These are phyloP conservation scores for Herpetotheres cachinnans DNA, from an alignment of 2,113 vertebrate genomes.

Conservation along the genomic window DNA sequence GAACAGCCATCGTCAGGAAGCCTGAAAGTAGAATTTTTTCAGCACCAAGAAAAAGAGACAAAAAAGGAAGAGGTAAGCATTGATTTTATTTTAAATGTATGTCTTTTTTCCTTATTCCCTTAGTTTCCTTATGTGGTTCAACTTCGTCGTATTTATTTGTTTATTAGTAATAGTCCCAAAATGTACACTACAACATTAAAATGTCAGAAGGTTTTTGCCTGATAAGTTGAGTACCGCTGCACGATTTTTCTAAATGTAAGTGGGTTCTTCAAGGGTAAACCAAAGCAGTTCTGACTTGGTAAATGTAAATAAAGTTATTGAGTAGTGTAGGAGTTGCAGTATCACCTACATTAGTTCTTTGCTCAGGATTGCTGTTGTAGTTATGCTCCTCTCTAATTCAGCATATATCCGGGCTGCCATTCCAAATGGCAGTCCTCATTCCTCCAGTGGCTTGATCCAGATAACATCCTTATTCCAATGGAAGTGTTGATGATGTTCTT, in stretches of 20 bases:
- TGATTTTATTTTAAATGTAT: not conserved
- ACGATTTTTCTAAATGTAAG: fast-evolving
- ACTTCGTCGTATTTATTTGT: not conserved
- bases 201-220: not conserved
- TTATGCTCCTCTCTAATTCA: not conserved
- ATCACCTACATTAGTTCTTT: not conserved
- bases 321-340: not conserved
- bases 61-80: conserved; percentile 87
- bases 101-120: not conserved
- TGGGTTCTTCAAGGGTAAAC: not conserved
- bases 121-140: not conserved
- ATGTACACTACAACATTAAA: not conserved
- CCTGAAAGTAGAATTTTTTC: conserved; percentile 83
- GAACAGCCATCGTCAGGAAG: conserved; percentile 82
- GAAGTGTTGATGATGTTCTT: not conserved
- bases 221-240: not conserved
- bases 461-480: not conserved
- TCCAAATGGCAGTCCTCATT: not conserved
- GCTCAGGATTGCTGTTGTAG: not conserved
- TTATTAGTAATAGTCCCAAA: not conserved
- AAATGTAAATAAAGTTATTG: not conserved
- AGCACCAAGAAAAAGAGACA: conserved; percentile 86
- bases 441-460: not conserved
- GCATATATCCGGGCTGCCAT: not conserved
- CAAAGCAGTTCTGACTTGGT: not conserved